Conservation (phyloP, 1,140 invertebrate species). For the Zaprionus inermis region DNA sequence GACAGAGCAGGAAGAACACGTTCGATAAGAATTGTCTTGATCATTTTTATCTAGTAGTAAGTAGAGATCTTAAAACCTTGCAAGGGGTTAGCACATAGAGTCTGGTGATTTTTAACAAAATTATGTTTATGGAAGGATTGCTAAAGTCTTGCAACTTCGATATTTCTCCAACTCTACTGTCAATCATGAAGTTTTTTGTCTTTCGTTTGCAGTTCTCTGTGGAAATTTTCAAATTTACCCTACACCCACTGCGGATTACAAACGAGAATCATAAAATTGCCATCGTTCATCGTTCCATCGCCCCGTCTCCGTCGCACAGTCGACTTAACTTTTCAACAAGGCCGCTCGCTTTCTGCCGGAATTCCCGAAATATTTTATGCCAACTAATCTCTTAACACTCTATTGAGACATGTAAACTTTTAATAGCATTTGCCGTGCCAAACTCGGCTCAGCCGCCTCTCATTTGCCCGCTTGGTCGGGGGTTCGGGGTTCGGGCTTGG, state of each 20-base stretch:
- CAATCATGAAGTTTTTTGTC: background rate
- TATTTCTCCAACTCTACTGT: background rate
- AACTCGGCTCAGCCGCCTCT: constrained; percentile 26
- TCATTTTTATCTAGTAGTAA: no score
- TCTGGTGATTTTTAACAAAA: background rate
- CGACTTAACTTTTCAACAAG: constrained; percentile 51
- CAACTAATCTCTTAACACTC: constrained; percentile 81
- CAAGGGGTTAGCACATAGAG: no score
- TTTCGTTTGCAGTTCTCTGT: constrained; percentile 1
- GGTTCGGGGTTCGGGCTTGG: background rate
- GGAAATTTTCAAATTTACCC: background rate
- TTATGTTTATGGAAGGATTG: background rate
- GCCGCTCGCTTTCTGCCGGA: constrained; percentile 27
- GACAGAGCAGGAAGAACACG: background rate
- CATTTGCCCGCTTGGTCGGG: background rate
- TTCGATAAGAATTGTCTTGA: no score
- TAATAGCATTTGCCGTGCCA: constrained; percentile 73
- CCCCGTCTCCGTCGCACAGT: background rate
- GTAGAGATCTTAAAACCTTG: no score
- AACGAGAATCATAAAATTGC: constrained; percentile 24
- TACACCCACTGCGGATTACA: background rate
- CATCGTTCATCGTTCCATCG: background rate
- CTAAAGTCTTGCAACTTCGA: background rate
- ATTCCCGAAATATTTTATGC: constrained; percentile 70
- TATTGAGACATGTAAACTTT: constrained; percentile 82